These are phyloP conservation scores for Cylas formicarius DNA, from an alignment of 1,140 invertebrate genomes.

Conservation along the genomic window DNA sequence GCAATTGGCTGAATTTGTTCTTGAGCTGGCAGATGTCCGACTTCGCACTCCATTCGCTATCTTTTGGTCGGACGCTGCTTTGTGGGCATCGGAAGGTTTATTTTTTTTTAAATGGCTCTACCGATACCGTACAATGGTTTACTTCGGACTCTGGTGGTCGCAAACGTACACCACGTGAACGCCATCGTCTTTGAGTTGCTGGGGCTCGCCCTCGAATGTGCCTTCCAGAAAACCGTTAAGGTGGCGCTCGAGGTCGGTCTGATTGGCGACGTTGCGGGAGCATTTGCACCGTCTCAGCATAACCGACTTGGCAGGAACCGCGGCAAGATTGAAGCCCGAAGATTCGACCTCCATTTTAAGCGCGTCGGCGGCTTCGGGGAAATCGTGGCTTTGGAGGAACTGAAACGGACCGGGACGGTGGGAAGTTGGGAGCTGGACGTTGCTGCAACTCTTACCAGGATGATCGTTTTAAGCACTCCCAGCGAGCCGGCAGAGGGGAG, in stretches of 20 bases:
- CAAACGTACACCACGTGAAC: slow-evolving; percentile 16
- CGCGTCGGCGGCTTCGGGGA: slow-evolving; percentile 9
- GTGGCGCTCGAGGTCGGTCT: slow-evolving; percentile 1
- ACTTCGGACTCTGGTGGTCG: slow-evolving; percentile 3
- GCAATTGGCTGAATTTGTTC: slow-evolving; percentile 19
- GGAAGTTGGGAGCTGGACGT: slow-evolving; percentile 15
- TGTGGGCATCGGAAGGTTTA: no score
- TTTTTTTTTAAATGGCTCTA: no score
- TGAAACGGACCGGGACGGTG: slow-evolving; percentile 6
- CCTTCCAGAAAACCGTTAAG: slow-evolving; percentile 5
- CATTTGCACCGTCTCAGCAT: slow-evolving; percentile 13
- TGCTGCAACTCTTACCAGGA: not conserved
- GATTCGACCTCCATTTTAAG: slow-evolving; percentile 13
- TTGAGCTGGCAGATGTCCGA: slow-evolving; percentile 11
- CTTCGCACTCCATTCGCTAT: not conserved
- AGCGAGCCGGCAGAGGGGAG: not conserved
- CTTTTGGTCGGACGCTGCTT: not conserved
- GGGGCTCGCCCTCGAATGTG: slow-evolving; percentile 7
- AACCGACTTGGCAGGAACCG: slow-evolving; percentile 8
- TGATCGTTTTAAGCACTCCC: not conserved
- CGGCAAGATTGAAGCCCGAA: not conserved
- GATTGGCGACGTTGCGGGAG: slow-evolving; percentile 5
- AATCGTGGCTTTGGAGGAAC: slow-evolving; percentile 18
- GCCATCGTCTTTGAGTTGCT: slow-evolving; percentile 10
- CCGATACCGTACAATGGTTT: no score